phyloP scores from a whole-genome alignment of 2,797 vertebrate species.

The Melanotaenia nigrans region DNA sequence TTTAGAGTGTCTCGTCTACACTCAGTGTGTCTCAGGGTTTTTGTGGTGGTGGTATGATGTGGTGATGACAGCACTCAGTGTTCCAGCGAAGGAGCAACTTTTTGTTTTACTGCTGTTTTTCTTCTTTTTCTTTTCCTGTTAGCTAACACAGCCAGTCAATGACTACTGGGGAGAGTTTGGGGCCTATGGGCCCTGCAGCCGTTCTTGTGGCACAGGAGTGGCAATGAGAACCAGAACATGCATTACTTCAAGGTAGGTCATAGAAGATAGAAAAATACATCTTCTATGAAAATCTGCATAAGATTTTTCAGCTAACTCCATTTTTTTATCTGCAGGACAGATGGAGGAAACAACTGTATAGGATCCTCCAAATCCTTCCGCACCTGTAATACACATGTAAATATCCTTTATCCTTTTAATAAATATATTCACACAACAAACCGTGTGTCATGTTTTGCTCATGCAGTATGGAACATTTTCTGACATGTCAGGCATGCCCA shows the following conservation, averaged over 20 bases:
- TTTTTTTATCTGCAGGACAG: slow-evolving; percentile 80
- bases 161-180: slow-evolving; percentile 90
- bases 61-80: slow-evolving; percentile 32
- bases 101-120: slow-evolving; percentile 12
- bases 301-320: not conserved
- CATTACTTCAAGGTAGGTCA: slow-evolving; percentile 85
- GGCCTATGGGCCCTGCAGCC: slow-evolving; percentile 88
- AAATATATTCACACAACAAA: not conserved
- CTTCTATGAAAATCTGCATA: not conserved
- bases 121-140: slow-evolving; percentile 5
- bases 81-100: slow-evolving; percentile 7
- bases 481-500: slow-evolving; percentile 73
- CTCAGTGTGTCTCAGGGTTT: slow-evolving; percentile 46
- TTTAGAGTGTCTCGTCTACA: slow-evolving; percentile 32
- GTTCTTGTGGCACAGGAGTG: slow-evolving; percentile 91
- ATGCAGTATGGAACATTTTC: not conserved
- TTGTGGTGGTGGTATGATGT: slow-evolving; percentile 19
- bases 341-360: slow-evolving; percentile 86
- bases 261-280: not conserved
- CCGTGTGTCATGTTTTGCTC: not conserved
- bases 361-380: slow-evolving; percentile 86
- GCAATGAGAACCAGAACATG: slow-evolving; percentile 86
- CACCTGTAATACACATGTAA: slow-evolving; percentile 88
- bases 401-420: not conserved
- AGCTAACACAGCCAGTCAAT: slow-evolving; percentile 62